Percentiles rank a stretch among this genome's conserved stretches.
phyloP scores from a whole-genome alignment of 2,888 invertebrate species.

The Dyspetes luteomarginatus region DNA sequence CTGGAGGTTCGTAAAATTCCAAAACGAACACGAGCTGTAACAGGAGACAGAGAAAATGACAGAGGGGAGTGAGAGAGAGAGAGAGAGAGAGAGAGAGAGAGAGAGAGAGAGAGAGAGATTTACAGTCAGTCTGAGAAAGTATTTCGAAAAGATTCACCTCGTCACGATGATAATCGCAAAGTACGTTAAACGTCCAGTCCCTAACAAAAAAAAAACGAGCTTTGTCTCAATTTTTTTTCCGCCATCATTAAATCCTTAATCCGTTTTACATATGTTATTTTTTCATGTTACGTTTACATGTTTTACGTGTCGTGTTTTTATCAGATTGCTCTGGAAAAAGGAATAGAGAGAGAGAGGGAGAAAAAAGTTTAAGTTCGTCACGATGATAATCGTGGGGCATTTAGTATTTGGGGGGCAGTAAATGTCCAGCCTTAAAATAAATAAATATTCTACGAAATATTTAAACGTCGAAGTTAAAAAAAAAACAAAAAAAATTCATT shows the following conservation, averaged over 20 bases:
- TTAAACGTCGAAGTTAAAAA: not conserved
- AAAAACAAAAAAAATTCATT: not conserved
- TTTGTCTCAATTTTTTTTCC: conserved; percentile 30
- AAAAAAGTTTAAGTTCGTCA: too few species aligned
- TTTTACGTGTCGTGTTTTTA: too few species aligned
- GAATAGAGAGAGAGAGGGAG: not conserved
- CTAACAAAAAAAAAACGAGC: conserved; percentile 28
- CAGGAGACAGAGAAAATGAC: conserved; percentile 50
- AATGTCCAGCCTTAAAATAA: too few species aligned
- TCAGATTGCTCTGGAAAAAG: not conserved
- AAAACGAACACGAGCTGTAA: conserved; percentile 47
- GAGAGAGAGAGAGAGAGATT: conserved; percentile 12
- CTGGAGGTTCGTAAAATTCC: conserved; percentile 48
- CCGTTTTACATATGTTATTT: not conserved
- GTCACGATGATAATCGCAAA: conserved; percentile 51
- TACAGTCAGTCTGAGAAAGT: conserved; percentile 53
- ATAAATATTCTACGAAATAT: too few species aligned
- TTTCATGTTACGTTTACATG: not conserved
- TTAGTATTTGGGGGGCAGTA: too few species aligned
- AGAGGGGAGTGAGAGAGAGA: conserved; percentile 19
- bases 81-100: conserved; percentile 18
- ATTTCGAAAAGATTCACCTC: conserved; percentile 45
- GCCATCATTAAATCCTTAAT: conserved; percentile 21
- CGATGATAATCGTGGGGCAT: too few species aligned
- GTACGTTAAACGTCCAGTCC: conserved; percentile 31